A percentile compares a stretch with the other conserved stretches of the same genome.
These are phyloP conservation scores for Dexiosoma caninum DNA, from an alignment of 2,888 invertebrate genomes.

Conservation along the genomic window DNA sequence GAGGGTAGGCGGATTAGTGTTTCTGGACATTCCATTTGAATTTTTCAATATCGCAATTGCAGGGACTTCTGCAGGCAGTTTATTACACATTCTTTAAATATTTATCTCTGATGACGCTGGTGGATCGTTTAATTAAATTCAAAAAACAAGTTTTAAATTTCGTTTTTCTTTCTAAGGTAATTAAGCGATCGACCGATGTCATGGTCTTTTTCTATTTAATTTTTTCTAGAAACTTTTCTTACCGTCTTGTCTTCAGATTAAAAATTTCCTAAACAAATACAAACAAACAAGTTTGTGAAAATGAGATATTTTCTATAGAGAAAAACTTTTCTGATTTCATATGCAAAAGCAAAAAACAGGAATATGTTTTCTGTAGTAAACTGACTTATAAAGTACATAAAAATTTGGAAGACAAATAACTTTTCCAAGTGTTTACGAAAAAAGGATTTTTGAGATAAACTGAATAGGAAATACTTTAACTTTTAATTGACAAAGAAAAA, in stretches of 20 bases:
- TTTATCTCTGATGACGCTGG: too few relatives aligned
- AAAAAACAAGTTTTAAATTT: too few relatives aligned
- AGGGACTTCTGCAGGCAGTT: too few relatives aligned
- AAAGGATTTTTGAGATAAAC: neutral
- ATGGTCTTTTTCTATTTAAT: too few relatives aligned
- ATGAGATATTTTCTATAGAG: neutral
- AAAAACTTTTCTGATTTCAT: neutral
- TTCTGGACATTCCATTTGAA: too few relatives aligned
- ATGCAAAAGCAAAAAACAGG: neutral
- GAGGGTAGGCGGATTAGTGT: too few relatives aligned
- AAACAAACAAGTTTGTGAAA: neutral
- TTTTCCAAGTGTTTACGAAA: conserved; percentile 19
- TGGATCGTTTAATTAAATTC: too few relatives aligned
- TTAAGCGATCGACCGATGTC: neutral
- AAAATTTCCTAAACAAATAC: neutral
- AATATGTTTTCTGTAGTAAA: neutral
- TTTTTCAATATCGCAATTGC: too few relatives aligned
- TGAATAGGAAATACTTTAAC: neutral
- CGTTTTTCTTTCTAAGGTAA: too few relatives aligned
- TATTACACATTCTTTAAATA: too few relatives aligned
- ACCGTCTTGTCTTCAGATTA: neutral
- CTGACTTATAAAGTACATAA: neutral
- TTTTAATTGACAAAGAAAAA: neutral
- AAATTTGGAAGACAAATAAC: neutral
- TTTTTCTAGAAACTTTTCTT: neutral